phyloP scores from a whole-genome alignment of 2,797 vertebrate species.

The Gouania willdenowi region DNA sequence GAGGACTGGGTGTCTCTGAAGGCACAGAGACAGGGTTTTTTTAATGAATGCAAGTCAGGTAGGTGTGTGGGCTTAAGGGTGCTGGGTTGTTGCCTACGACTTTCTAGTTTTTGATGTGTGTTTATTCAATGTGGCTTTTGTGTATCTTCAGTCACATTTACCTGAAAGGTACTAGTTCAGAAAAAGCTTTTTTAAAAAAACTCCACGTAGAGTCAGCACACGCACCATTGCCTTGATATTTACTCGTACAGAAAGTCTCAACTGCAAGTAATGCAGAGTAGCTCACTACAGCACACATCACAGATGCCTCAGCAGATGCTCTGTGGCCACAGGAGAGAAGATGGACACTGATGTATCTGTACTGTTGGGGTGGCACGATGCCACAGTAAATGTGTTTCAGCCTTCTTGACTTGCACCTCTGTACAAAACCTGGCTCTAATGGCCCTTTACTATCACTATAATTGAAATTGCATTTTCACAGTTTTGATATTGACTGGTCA shows the following conservation, averaged over 20 bases:
- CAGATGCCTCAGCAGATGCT: constrained; percentile 42
- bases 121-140: too few relatives aligned
- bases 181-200: too few relatives aligned
- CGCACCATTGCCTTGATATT: not conserved
- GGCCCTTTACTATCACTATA: not conserved
- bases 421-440: constrained; percentile 8
- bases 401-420: constrained; percentile 50
- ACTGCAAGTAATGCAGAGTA: constrained; percentile 1
- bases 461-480: not conserved
- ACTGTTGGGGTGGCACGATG: constrained; percentile 30
- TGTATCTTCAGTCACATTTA: too few relatives aligned
- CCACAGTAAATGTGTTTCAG: constrained; percentile 39
- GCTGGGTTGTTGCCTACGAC: too few relatives aligned
- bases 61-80: too few relatives aligned
- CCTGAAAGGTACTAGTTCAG: too few relatives aligned
- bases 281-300: not conserved
- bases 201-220: too few relatives aligned
- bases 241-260: not conserved
- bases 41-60: too few relatives aligned
- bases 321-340: constrained; percentile 46
- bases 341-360: constrained; percentile 39
- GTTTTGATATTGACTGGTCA: too few relatives aligned
- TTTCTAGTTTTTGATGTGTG: too few relatives aligned
- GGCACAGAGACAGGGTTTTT: too few relatives aligned
- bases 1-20: too few relatives aligned